Conservation (phyloP, 1,140 invertebrate genomes). For the Macrobrachium nipponense region DNA sequence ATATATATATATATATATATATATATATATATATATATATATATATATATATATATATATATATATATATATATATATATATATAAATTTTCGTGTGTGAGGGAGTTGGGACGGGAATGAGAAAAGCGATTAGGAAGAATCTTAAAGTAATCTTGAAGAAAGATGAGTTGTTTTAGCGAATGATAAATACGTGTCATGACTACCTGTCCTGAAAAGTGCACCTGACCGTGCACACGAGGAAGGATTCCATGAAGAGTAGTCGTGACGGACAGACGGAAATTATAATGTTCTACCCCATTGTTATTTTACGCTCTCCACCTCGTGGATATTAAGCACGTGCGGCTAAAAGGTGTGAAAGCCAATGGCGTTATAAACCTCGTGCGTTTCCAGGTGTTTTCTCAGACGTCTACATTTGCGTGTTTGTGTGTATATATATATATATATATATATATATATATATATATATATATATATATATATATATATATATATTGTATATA, state of each 20-base stretch:
- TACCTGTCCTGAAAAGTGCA: too few relatives aligned
- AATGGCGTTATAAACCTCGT: neutral
- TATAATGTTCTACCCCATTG: too few relatives aligned
- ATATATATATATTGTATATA: neutral
- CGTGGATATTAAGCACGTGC: neutral
- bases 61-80: conserved; percentile 60
- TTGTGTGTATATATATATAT: neutral
- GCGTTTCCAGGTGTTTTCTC: neutral
- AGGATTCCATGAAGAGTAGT: too few relatives aligned
- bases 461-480: neutral
- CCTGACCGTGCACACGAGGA: too few relatives aligned
- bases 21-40: conserved; percentile 66
- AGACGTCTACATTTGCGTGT: neutral
- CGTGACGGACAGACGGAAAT: too few relatives aligned
- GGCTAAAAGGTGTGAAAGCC: neutral
- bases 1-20: conserved; percentile 65
- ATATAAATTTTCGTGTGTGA: neutral
- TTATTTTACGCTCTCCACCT: too few relatives aligned
- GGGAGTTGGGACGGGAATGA: too few relatives aligned
- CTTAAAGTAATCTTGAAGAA: too few relatives aligned
- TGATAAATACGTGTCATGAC: too few relatives aligned
- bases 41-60: conserved; percentile 66
- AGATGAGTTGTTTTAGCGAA: too few relatives aligned
- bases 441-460: neutral
- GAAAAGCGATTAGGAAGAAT: too few relatives aligned